A percentile compares a stretch with the other conserved stretches of the same genome.
phyloP scores from a whole-genome alignment of 1,140 invertebrate species.

The Drosophila ogumai region DNA sequence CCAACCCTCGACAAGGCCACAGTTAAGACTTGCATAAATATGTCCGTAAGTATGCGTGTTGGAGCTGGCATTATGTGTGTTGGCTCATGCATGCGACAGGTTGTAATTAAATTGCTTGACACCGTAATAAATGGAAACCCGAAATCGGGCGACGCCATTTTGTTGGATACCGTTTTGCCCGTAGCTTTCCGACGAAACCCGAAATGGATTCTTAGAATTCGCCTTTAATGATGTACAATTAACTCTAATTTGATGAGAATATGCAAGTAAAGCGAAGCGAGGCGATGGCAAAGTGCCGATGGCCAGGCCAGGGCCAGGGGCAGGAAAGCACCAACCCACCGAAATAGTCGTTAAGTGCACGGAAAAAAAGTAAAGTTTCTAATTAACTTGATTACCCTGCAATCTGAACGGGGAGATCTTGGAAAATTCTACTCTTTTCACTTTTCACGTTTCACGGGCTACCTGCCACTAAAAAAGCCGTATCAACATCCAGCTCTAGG shows the following conservation, averaged over 20 bases:
- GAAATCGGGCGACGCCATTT: constrained; percentile 64
- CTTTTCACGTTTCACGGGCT: constrained; percentile 35
- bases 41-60: neutral
- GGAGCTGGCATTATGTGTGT: constrained; percentile 13
- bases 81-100: constrained; percentile 39
- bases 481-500: neutral
- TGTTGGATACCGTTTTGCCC: constrained; percentile 44
- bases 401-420: constrained; percentile 60
- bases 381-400: constrained; percentile 73
- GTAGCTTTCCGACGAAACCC: constrained; percentile 52
- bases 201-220: constrained; percentile 75
- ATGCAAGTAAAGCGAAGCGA: constrained; percentile 73
- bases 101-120: constrained; percentile 71
- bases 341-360: constrained; percentile 49
- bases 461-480: constrained; percentile 17
- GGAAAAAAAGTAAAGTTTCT: constrained; percentile 52
- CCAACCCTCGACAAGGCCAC: constrained; percentile 23
- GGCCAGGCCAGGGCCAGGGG: constrained; percentile 8
- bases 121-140: constrained; percentile 62
- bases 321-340: constrained; percentile 14
- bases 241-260: constrained; percentile 78
- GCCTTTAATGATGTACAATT: constrained; percentile 79
- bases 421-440: constrained; percentile 56
- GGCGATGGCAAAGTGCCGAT: constrained; percentile 39
- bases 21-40: constrained; percentile 12